Percentiles rank a stretch among this genome's conserved stretches.
phyloP scores from a whole-genome alignment of 2,113 vertebrate genomes.

The Elaphurus davidianus region DNA sequence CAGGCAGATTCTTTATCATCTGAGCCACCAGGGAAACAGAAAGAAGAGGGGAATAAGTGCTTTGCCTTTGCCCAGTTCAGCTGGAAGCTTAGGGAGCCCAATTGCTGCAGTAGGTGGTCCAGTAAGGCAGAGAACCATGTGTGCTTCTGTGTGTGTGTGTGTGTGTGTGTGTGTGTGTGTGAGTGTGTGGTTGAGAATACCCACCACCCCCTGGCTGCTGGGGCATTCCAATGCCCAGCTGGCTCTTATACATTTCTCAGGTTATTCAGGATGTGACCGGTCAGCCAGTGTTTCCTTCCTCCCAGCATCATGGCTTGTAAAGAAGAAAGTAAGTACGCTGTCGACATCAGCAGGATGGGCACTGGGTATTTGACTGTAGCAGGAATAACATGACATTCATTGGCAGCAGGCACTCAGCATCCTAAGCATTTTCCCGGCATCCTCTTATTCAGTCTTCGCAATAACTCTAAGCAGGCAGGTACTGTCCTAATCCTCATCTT shows the following conservation, averaged over 20 bases:
- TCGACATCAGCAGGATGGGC: background rate
- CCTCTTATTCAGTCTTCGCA: background rate
- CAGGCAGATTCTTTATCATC: background rate
- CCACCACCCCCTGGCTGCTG: background rate
- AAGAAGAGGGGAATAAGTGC: background rate
- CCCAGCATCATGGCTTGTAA: background rate
- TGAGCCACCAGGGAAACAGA: background rate
- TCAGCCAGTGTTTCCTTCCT: background rate
- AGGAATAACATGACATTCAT: background rate
- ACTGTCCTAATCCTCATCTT: background rate
- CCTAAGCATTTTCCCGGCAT: background rate
- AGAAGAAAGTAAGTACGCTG: background rate
- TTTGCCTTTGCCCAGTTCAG: background rate
- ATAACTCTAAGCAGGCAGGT: background rate
- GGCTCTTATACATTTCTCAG: background rate
- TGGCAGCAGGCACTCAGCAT: background rate
- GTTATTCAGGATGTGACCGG: background rate
- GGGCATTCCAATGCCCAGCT: background rate
- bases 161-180: no score
- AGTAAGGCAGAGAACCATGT: background rate
- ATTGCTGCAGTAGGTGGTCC: fast-evolving
- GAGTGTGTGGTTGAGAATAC: no score
- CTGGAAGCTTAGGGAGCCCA: background rate
- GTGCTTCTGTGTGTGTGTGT: background rate
- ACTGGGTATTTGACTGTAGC: background rate